Evolutionary conservation across 2,888 invertebrate species (phyloP).

Genomic region (Malthinus flaveolus): DNA sequence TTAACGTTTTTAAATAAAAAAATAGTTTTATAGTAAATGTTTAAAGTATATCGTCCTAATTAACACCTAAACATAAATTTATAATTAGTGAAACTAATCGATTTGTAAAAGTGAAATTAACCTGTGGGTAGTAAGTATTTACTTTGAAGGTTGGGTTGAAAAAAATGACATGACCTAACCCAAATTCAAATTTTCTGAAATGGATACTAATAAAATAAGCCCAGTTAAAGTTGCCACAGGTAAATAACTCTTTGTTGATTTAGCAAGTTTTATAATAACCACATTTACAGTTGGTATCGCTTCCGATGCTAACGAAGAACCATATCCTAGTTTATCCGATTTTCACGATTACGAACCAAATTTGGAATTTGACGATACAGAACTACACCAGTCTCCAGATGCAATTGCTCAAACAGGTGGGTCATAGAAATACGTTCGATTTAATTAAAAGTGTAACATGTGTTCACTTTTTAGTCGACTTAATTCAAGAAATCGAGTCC

Average conservation of each 20-base stretch:
- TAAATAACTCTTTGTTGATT: slow-evolving; percentile 35
- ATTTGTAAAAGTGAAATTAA: slow-evolving; percentile 1
- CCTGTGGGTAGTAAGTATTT: slow-evolving; percentile 8
- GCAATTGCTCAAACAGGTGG: slow-evolving; percentile 69
- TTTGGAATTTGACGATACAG: slow-evolving; percentile 95
- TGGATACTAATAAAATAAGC: slow-evolving; percentile 42
- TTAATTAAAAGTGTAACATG: neutral
- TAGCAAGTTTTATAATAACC: neutral
- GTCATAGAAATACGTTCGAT: slow-evolving; percentile 28
- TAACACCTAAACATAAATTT: too few relatives aligned
- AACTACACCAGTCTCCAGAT: slow-evolving; percentile 69
- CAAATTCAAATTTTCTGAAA: neutral
- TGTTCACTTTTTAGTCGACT: slow-evolving; percentile 42
- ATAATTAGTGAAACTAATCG: too few relatives aligned
- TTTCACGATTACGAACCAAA: slow-evolving; percentile 94
- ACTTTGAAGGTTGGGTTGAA: slow-evolving; percentile 1
- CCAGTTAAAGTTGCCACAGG: slow-evolving; percentile 58
- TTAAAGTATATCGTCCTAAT: too few relatives aligned
- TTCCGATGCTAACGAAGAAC: slow-evolving; percentile 63
- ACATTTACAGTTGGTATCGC: slow-evolving; percentile 51
- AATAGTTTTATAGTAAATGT: neutral
- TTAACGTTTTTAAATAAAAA: neutral
- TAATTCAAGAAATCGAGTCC: slow-evolving; percentile 50
- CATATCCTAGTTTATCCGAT: slow-evolving; percentile 86
- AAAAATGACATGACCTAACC: too few relatives aligned